Evolutionary conservation across 2,113 vertebrate genomes (phyloP).

Genomic region (Callopanchax toddi): DNA sequence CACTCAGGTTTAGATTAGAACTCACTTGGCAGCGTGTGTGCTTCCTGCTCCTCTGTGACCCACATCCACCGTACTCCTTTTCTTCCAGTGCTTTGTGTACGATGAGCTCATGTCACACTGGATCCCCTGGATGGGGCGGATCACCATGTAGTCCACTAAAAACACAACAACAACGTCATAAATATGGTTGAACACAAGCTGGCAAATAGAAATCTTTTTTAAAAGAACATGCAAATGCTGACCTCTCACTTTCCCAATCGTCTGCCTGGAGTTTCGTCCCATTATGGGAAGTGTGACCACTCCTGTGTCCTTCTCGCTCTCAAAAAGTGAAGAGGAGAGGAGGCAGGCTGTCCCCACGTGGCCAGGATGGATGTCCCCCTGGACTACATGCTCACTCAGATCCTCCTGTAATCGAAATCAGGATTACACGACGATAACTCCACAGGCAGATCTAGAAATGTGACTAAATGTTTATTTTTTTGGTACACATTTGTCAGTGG

Average conservation of each 20-base stretch:
- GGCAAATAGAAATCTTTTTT: too few relatives aligned
- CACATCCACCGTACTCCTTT: conserved; percentile 88
- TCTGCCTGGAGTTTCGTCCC: conserved; percentile 90
- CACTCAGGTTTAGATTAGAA: not conserved
- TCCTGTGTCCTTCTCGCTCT: conserved; percentile 87
- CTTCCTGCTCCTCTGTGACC: conserved; percentile 95
- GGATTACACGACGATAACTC: not conserved
- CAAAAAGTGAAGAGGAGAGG: conserved; percentile 89
- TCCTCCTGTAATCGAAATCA: conserved; percentile 84
- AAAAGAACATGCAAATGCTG: conserved; percentile 24
- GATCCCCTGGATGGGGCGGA: conserved; percentile 86
- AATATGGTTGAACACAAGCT: not conserved
- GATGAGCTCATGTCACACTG: conserved; percentile 89
- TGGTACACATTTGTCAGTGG: too few relatives aligned
- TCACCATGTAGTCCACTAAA: conserved; percentile 94
- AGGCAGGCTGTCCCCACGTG: conserved; percentile 92
- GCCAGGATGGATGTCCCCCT: conserved; percentile 87
- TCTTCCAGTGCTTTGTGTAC: conserved; percentile 92
- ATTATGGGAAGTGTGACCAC: conserved; percentile 93
- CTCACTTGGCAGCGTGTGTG: conserved; percentile 88
- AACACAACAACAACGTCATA: conserved; percentile 13
- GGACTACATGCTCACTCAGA: conserved; percentile 87
- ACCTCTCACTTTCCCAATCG: conserved; percentile 97
- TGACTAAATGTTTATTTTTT: too few relatives aligned
- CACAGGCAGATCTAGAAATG: not conserved